Evolutionary conservation across 2,797 vertebrate species (phyloP).

Genomic region (Ctenopoma multispine): DNA sequence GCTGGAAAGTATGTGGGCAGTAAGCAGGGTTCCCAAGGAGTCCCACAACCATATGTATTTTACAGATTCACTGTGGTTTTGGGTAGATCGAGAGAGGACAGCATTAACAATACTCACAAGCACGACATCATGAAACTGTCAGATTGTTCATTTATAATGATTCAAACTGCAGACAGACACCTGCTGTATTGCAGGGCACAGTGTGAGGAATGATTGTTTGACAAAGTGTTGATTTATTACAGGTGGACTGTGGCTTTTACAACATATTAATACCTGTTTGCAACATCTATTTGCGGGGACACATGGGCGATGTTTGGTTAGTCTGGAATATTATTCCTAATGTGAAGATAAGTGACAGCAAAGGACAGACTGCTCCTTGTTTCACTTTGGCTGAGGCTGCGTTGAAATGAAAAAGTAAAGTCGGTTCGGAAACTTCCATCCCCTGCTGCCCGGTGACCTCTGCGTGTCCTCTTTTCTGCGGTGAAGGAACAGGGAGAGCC

Average conservation of each 20-base stretch:
- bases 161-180: slow-evolving; percentile 25
- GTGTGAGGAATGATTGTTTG: slow-evolving; percentile 51
- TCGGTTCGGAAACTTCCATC: slow-evolving; percentile 37
- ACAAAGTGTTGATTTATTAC: slow-evolving; percentile 56
- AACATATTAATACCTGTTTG: slow-evolving; percentile 40
- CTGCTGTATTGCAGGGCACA: neutral
- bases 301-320: slow-evolving; percentile 18
- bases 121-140: slow-evolving; percentile 18
- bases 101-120: slow-evolving; percentile 62
- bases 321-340: slow-evolving; percentile 34
- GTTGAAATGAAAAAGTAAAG: slow-evolving; percentile 42
- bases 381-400: slow-evolving; percentile 12
- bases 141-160: slow-evolving; percentile 30
- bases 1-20: slow-evolving; percentile 52
- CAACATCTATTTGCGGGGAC: slow-evolving; percentile 16
- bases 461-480: slow-evolving; percentile 49
- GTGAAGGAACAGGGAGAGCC: slow-evolving; percentile 36
- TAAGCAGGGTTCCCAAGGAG: slow-evolving; percentile 1
- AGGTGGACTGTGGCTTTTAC: slow-evolving; percentile 29
- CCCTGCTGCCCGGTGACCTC: slow-evolving; percentile 51
- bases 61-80: slow-evolving; percentile 48
- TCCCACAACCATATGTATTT: slow-evolving; percentile 41
- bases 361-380: slow-evolving; percentile 13
- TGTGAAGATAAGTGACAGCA: slow-evolving; percentile 28
- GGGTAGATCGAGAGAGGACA: slow-evolving; percentile 28